Evolutionary conservation across 2,888 invertebrate species (phyloP), one percentile per base, ranked within the genome.

Genomic region (Dicycla oo): DNA sequence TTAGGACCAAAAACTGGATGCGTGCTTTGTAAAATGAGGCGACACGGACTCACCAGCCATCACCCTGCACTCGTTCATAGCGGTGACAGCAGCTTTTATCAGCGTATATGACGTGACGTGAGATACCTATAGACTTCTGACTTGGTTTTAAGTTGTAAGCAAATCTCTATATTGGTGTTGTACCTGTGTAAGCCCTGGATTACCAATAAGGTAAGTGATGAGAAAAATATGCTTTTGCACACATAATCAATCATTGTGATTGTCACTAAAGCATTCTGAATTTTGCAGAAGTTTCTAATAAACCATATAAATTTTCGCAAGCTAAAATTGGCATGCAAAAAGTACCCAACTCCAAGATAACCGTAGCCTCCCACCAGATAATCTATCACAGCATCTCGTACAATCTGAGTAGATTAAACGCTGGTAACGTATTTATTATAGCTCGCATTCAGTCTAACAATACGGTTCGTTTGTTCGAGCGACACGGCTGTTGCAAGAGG

Each of bases 331-430:
- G 3, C 1, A 20, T 6, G 0, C 0, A 13, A 61, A 65, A 74
- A 69, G 6, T 66, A 38, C 66, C 67, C 23, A 73, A 53, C 61
- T 84, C 64, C 82, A 0, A 6, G 81, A 23, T 75, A 8, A 45
- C 13, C 34, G 77, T 69, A 40, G 77, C 38, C 8, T 18, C 15
- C 34, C 47, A 23, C 18, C 69, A 83, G 81, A 84, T 87, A 88
- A 86, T 88, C 84, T 86, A 87, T 87, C 85, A 91, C 82, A 87
- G 88, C 88, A 91, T 89, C 88, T 86, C 86, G 80, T 83, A 87
- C 90, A 90, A 91, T 91, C 91, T 88, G 89, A 87, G 88, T 76
- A 87, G 86, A 90, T 90, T 88, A 88, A 88, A 88, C 86, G 85
- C 78, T 81, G 82, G 89, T 88, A 87, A 86, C 86, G 87, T 88